Evolutionary conservation across 2,888 invertebrate species (phyloP), one percentile per base, ranked within the genome.

Genomic region (Melinopterus prodromus): DNA sequence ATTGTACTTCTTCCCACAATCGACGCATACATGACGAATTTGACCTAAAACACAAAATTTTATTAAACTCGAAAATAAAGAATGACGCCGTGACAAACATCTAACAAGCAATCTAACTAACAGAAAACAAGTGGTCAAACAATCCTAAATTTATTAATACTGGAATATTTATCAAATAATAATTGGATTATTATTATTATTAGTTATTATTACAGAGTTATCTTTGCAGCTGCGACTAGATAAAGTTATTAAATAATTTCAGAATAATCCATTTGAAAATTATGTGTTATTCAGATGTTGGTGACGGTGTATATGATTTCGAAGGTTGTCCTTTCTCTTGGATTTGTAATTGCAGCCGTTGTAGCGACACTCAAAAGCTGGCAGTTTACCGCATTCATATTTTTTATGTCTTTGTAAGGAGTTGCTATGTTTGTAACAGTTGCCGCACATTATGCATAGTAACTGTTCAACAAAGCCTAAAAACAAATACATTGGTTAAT

Each of bases 1-100:
- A 16, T 53, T 78, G 86, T 92, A 92, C 38, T 90, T 90, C 76
- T 92, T 90, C 84, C 89, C 90, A 36, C 80, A 81, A 16, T 16
- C 37, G 26, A 2, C 26, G 26, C 80, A 81, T 37, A 70, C 79
- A 71, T 26, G 26, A 26, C 26, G 26, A 26, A 80, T 71, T 69
- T 71, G 77, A 76, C 79, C 77, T 38, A 79, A 79, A 79, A 79
- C 15, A 77, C 70, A 26, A 14, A 7, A 69, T 77, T 53, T 70
- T 70, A 16, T 35, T 69, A 1, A 69, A 16, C 69, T n/a, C 12
- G 53, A 16, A 6, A n/a, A 76, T 5, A 38, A 53, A 53, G 5
- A 9, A 9, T 38, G 9, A 53, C 9, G 5, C 53, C 53, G 26
- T 2, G 3, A 26, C 26, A 26, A 26, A 16, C 69, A 16, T 70